Evolutionary conservation across 2,888 invertebrate species (phyloP), one percentile per base, ranked within the genome.

Genomic region (Eupithecia abbreviata): DNA sequence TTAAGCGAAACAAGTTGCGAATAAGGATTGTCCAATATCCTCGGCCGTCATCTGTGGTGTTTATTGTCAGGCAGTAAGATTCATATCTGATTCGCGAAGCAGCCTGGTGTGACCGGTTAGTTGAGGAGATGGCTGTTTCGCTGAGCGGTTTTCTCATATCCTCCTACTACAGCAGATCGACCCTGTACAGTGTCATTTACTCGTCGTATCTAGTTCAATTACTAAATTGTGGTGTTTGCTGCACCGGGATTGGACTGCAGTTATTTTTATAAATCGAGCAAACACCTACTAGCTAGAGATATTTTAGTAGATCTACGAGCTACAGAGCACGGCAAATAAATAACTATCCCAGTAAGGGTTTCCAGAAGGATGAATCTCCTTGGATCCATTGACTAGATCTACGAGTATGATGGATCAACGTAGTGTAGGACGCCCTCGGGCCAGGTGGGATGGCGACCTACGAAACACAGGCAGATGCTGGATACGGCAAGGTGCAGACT

Each of bases 1-100:
- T 71, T 75, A 47, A 66, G 68, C 45, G 58, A 72, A 76, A 76
- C 76, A 72, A 55, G 74, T 78, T 76, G 73, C 66, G 71, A 67
- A 71, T 77, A 69, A 62, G 18, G 55, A 77, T 67, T 70, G 13
- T 49, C 58, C 12, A 55, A 72, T 72, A 74, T 70, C 18, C 15
- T 15, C 47, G 49, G 5, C 49, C 41, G 55, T 67, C 73, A 58
- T 58, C 30, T 62, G 5, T 30, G 55, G 7, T 49, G 18, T 69
- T 78, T 73, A 67, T 55, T 68, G 41, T 43, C 49, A 45, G 18
- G 67, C 51, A 62, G 65, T 73, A 78, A 76, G 51, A 69, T 43
- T 75, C 51, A 74, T 73, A 78, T 58, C 67, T 62, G 65, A 62
- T 18, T 49, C 13, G n/a, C 43, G 43, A n/a, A 76, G 47, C 43